Evolutionary conservation across 2,113 vertebrate genomes (phyloP).

Genomic region (Hirundichthys speculiger): DNA sequence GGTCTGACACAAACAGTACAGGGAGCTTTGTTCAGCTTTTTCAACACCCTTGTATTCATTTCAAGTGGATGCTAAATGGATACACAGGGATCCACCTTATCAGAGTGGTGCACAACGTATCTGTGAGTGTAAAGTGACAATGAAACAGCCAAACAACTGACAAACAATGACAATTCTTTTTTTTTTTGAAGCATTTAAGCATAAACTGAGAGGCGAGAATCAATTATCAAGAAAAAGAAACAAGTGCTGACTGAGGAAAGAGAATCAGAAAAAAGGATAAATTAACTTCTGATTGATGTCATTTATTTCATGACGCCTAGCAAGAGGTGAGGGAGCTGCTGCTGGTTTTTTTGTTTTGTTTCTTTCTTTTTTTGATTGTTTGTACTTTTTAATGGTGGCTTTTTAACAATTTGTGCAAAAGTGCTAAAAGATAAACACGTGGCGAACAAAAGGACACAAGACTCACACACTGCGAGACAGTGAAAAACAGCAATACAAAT

Average conservation of each 20-base stretch:
- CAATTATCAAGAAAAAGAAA: slow-evolving; percentile 58
- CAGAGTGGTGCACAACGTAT: slow-evolving; percentile 64
- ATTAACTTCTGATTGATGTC: slow-evolving; percentile 43
- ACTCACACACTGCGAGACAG: slow-evolving; percentile 67
- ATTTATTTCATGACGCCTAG: slow-evolving; percentile 38
- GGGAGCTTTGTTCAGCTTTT: slow-evolving; percentile 23
- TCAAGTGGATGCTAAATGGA: slow-evolving; percentile 63
- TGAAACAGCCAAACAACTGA: slow-evolving; percentile 63
- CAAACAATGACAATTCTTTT: slow-evolving; percentile 55
- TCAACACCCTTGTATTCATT: slow-evolving; percentile 72
- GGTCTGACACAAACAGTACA: slow-evolving; percentile 71
- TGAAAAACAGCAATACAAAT: slow-evolving; percentile 61
- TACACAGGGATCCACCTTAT: slow-evolving; percentile 68
- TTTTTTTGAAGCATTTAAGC: slow-evolving; percentile 15
- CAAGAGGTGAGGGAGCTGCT: slow-evolving; percentile 43
- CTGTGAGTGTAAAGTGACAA: slow-evolving; percentile 55
- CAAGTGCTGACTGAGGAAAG: slow-evolving; percentile 63
- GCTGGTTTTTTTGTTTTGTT: slow-evolving; percentile 4
- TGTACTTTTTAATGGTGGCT: slow-evolving; percentile 48
- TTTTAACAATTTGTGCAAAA: slow-evolving; percentile 38
- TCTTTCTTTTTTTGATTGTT: too few species aligned
- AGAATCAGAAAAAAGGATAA: slow-evolving; percentile 61
- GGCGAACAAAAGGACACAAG: slow-evolving; percentile 54
- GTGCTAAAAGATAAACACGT: slow-evolving; percentile 42
- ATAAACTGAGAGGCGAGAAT: slow-evolving; percentile 54